Conservation (phyloP, 1,140 invertebrate genomes). For the Drosophila santomea region DNA sequence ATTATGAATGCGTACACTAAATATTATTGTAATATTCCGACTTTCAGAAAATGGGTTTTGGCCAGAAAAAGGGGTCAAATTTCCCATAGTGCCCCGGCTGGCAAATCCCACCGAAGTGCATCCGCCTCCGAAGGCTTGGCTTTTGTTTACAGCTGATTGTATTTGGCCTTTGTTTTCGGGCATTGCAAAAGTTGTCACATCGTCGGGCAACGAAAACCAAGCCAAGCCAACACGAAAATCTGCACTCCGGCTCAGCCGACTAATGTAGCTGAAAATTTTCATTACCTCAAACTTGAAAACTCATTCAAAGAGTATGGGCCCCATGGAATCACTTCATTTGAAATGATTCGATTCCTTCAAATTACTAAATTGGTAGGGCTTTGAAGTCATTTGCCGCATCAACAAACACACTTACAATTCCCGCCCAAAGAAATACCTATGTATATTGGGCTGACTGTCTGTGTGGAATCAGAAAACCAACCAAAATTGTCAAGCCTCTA, state of each 20-base stretch:
- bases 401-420: slow-evolving; percentile 13
- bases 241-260: not conserved
- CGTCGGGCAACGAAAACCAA: slow-evolving; percentile 22
- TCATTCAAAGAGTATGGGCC: not conserved
- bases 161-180: slow-evolving; percentile 70
- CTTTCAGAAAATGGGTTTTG: too few relatives aligned
- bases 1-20: too few relatives aligned
- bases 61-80: too few relatives aligned
- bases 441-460: not conserved
- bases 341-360: not conserved
- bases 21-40: too few relatives aligned
- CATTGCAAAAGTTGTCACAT: slow-evolving; percentile 65
- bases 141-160: slow-evolving; percentile 77
- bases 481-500: not conserved
- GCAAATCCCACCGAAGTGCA: not conserved
- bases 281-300: not conserved
- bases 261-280: slow-evolving; percentile 38
- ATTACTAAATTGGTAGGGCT: not conserved
- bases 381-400: not conserved
- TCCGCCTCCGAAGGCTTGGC: slow-evolving; percentile 19
- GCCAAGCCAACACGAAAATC: slow-evolving; percentile 39
- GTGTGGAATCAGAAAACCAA: not conserved
- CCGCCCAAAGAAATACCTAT: not conserved
- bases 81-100: too few relatives aligned
- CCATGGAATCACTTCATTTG: not conserved